Percentiles rank a stretch among this genome's conserved stretches.
Conservation (phyloP, 2,888 invertebrate genomes). For the Catocala sponsa region DNA sequence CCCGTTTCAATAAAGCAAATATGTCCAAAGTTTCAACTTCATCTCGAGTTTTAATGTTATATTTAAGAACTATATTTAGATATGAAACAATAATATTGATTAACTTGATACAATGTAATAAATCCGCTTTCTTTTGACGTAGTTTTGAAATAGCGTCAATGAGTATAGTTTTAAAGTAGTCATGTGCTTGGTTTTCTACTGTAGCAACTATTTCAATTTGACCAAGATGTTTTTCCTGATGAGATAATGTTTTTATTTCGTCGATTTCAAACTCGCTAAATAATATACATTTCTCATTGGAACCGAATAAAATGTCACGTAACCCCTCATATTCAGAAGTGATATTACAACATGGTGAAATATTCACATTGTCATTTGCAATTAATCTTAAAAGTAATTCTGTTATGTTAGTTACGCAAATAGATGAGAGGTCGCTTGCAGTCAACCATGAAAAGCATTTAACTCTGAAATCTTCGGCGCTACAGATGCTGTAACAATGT, state of each 20-base stretch:
- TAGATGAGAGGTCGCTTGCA: conserved; percentile 54
- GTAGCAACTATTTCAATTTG: conserved; percentile 56
- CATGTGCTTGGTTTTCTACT: conserved; percentile 54
- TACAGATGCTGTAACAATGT: conserved; percentile 75
- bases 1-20: conserved; percentile 53
- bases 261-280: conserved; percentile 75
- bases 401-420: conserved; percentile 50
- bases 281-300: conserved; percentile 69
- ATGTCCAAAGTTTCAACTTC: conserved; percentile 53
- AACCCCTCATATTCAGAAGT: conserved; percentile 46
- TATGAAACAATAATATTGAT: conserved; percentile 60
- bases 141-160: conserved; percentile 16
- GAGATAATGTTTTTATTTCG: conserved; percentile 26
- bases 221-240: conserved; percentile 32
- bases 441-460: conserved; percentile 73
- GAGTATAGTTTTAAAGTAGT: conserved; percentile 38
- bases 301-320: conserved; percentile 66
- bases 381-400: conserved; percentile 69
- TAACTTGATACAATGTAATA: conserved; percentile 59
- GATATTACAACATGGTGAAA: conserved; percentile 8
- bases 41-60: conserved; percentile 52
- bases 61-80: conserved; percentile 62
- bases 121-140: conserved; percentile 45
- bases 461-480: conserved; percentile 59
- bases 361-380: conserved; percentile 69